A percentile compares a stretch with the other conserved stretches of the same genome.
Evolutionary conservation across 2,888 invertebrate species (phyloP).

Genomic region (Drosophila flavopinicola): DNA sequence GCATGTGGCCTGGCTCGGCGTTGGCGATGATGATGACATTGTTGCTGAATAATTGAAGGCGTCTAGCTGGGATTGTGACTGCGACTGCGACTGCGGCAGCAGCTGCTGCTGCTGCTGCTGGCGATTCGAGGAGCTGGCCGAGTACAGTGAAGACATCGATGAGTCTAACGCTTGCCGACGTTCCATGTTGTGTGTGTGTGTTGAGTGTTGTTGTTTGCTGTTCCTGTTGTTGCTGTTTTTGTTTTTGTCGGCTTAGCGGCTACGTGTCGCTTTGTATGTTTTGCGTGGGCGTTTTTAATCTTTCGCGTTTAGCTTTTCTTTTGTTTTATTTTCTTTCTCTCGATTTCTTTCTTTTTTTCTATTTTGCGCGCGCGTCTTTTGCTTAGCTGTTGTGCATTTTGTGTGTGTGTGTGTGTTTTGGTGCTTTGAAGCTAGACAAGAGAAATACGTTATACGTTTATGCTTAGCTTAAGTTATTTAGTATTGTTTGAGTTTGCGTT

Average conservation of each 20-base stretch:
- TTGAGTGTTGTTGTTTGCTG: conserved; percentile 39
- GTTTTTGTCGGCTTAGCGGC: conserved; percentile 62
- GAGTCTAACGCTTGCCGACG: conserved; percentile 83
- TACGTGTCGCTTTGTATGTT: conserved; percentile 62
- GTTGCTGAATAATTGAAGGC: conserved; percentile 80
- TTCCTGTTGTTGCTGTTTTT: conserved; percentile 31
- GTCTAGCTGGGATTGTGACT: conserved; percentile 68
- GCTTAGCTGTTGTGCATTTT: conserved; percentile 43
- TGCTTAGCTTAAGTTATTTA: conserved; percentile 17
- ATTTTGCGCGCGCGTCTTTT: conserved; percentile 40
- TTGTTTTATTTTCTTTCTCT: conserved; percentile 35
- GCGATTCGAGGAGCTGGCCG: conserved; percentile 74
- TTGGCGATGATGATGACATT: conserved; percentile 82
- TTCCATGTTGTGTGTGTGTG: conserved; percentile 59
- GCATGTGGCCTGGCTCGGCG: conserved; percentile 74
- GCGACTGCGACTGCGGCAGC: conserved; percentile 55
- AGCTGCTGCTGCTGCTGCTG: conserved; percentile 44
- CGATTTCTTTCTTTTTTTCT: conserved; percentile 27
- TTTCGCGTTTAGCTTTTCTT: conserved; percentile 68
- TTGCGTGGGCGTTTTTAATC: conserved; percentile 72
- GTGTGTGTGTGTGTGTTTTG: conserved; percentile 21
- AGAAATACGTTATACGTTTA: conserved; percentile 12
- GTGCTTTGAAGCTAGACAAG: conserved; percentile 15
- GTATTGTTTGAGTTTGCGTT: conserved; percentile 14
- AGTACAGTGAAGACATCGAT: conserved; percentile 83